Percentiles rank a stretch among this genome's conserved stretches.
These are phyloP conservation scores for Echiichthys vipera DNA, from an alignment of 2,797 vertebrate genomes.

Conservation along the genomic window DNA sequence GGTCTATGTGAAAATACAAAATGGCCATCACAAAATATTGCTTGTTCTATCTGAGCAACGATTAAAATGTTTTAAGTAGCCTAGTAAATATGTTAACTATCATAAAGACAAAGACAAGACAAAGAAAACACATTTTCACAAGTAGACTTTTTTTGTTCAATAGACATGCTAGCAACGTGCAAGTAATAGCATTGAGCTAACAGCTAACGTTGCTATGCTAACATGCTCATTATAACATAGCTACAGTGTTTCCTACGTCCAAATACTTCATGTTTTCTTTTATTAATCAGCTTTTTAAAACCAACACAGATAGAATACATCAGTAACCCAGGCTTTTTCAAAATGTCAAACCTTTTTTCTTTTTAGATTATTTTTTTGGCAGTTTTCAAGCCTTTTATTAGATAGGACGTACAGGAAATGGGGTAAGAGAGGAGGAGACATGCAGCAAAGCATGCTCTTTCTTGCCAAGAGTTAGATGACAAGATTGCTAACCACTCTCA, in stretches of 20 bases:
- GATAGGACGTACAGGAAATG: too few relatives aligned
- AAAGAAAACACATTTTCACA: not conserved
- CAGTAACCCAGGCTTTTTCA: not conserved
- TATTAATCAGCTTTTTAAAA: too few relatives aligned
- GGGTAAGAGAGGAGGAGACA: too few relatives aligned
- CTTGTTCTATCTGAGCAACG: not conserved
- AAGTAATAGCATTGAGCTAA: too few relatives aligned
- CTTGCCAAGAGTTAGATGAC: not conserved
- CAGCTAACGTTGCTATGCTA: too few relatives aligned
- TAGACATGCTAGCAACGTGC: not conserved
- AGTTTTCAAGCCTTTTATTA: too few relatives aligned
- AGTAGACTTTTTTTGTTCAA: not conserved
- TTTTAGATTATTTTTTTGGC: too few relatives aligned
- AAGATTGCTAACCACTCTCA: not conserved
- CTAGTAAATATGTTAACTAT: not conserved
- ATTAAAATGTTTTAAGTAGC: not conserved
- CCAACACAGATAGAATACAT: not conserved
- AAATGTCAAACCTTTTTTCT: constrained; percentile 3
- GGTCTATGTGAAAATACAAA: not conserved
- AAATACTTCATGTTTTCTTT: not conserved
- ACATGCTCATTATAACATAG: not conserved
- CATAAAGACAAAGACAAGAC: not conserved
- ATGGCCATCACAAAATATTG: not conserved
- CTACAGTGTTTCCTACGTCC: not conserved
- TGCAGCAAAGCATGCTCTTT: too few relatives aligned